A percentile compares a stretch with the other conserved stretches of the same genome.
These are phyloP conservation scores for Phaetusa simplex DNA, from an alignment of 2,113 vertebrate genomes.

Conservation along the genomic window DNA sequence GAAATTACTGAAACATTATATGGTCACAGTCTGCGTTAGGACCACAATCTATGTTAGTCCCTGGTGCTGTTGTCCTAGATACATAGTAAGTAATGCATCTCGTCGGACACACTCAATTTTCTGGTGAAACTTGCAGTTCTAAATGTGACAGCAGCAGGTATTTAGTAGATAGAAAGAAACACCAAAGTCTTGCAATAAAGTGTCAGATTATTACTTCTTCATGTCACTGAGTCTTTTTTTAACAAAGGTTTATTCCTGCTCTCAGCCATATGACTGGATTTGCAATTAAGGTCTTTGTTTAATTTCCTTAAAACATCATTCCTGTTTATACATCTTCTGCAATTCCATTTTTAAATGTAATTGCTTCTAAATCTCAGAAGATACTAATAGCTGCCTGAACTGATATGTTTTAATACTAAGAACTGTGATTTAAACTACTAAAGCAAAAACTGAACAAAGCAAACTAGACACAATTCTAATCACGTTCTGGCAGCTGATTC, in stretches of 20 bases:
- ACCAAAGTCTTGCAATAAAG: constrained; percentile 39
- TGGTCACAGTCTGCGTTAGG: background rate
- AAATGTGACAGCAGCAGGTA: constrained; percentile 18
- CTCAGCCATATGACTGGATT: constrained; percentile 65
- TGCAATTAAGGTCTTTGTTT: constrained; percentile 74
- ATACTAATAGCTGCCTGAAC: constrained; percentile 63
- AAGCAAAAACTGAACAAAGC: constrained; percentile 42
- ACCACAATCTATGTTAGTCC: background rate
- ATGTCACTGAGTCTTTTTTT: constrained; percentile 39
- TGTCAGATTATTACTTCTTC: constrained; percentile 55
- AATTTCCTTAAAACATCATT: constrained; percentile 74
- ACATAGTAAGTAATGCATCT: background rate
- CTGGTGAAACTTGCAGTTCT: constrained; percentile 12
- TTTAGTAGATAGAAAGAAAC: constrained; percentile 10
- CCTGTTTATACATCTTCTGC: constrained; percentile 55
- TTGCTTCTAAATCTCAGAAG: constrained; percentile 72
- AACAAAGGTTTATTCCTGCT: constrained; percentile 62
- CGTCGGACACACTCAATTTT: background rate
- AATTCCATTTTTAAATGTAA: constrained; percentile 69
- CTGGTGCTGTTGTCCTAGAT: background rate
- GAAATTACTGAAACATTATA: background rate
- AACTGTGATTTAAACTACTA: constrained; percentile 55
- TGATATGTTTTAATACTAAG: constrained; percentile 61
- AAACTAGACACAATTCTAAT: constrained; percentile 23
- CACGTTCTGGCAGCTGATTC: background rate